A percentile compares a stretch with the other conserved stretches of the same genome.
phyloP scores from a whole-genome alignment of 2,113 vertebrate species.

The cat (Felis catus) region DNA sequence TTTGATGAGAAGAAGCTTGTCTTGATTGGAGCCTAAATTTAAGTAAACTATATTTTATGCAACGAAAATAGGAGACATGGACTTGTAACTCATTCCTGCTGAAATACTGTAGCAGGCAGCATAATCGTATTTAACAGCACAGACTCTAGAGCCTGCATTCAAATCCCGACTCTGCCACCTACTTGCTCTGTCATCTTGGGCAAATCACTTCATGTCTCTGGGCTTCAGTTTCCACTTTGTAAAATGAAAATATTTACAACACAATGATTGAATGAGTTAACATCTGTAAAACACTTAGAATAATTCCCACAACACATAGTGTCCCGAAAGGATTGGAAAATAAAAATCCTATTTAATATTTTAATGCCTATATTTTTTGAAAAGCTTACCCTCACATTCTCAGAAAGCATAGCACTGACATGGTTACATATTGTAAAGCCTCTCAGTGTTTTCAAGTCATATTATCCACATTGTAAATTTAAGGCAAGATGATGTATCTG shows the following conservation, averaged over 20 bases:
- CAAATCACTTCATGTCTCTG: not conserved
- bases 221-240: not conserved
- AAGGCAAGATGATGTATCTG: not conserved
- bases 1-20: not conserved
- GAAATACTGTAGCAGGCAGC: not conserved
- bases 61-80: not conserved
- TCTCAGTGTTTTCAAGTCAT: not conserved
- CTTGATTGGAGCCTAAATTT: not conserved
- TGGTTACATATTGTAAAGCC: not conserved
- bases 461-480: not conserved
- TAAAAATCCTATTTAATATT: not conserved
- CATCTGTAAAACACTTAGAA: not conserved
- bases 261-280: not conserved
- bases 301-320: not conserved
- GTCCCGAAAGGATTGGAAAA: not conserved
- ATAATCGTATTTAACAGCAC: not conserved
- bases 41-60: not conserved
- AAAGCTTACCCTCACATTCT: not conserved
- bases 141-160: not conserved
- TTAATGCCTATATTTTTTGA: not conserved
- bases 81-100: not conserved
- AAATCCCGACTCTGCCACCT: not conserved
- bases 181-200: not conserved
- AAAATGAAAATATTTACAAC: not conserved
- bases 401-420: not conserved